phyloP scores from a whole-genome alignment of 2,113 vertebrate genomes.

The Chiloscyllium plagiosum region DNA sequence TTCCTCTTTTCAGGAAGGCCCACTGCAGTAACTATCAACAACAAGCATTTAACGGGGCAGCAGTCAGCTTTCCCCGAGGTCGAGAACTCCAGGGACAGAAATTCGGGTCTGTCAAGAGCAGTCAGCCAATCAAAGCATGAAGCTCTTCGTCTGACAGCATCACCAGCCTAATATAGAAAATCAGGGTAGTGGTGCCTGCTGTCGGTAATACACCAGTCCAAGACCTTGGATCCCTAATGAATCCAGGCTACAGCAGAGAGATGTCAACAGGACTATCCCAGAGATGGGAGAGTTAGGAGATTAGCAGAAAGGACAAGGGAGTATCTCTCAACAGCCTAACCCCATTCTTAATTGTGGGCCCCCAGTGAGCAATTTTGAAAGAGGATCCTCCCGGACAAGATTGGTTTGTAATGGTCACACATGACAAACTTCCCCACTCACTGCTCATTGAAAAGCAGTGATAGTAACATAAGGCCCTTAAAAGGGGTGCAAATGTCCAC shows the following conservation, averaged over 20 bases:
- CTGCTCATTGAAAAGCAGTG: not conserved
- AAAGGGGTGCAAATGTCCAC: too few species aligned
- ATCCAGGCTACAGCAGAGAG: too few species aligned
- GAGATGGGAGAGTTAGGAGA: too few species aligned
- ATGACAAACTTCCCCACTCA: not conserved
- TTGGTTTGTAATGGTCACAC: not conserved
- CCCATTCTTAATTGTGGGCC: too few species aligned
- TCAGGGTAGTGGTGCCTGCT: not conserved
- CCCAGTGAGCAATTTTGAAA: not conserved
- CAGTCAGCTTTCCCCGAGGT: not conserved
- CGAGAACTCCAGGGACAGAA: not conserved
- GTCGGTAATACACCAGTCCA: not conserved
- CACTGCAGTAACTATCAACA: not conserved
- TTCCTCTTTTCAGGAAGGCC: not conserved
- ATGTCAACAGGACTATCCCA: too few species aligned
- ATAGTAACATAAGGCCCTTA: too few species aligned
- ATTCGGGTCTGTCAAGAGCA: not conserved
- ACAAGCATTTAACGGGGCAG: not conserved
- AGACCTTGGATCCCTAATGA: not conserved
- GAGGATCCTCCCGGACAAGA: not conserved
- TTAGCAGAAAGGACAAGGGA: too few species aligned
- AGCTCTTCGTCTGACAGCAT: not conserved
- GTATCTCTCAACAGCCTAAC: too few species aligned
- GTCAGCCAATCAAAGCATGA: not conserved
- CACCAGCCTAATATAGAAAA: not conserved